Percentiles rank a stretch among this genome's conserved stretches.
Conservation (phyloP, 2,113 vertebrate genomes). For the Odocoileus virginianus region DNA sequence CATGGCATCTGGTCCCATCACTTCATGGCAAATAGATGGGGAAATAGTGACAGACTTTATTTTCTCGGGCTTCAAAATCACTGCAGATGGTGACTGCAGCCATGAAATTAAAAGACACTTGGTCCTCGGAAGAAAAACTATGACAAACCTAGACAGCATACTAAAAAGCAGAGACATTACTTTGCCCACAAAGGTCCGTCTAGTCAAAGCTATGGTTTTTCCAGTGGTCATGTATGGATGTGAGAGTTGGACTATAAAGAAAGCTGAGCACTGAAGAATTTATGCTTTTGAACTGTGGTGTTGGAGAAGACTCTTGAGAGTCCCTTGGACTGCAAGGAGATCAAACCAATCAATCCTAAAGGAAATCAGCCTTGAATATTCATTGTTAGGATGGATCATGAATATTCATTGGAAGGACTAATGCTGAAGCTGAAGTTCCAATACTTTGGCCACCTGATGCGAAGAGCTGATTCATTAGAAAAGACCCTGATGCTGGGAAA, state of each 20-base stretch:
- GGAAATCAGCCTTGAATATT: not conserved
- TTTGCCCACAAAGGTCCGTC: not conserved
- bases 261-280: not conserved
- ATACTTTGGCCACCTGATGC: not conserved
- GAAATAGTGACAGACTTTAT: not conserved
- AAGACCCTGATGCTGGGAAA: not conserved
- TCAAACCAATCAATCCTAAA: not conserved
- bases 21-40: not conserved
- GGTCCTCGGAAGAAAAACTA: not conserved
- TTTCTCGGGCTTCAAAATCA: not conserved
- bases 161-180: not conserved
- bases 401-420: not conserved
- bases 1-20: not conserved
- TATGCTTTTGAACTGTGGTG: not conserved
- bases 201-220: not conserved
- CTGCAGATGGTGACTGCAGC: not conserved
- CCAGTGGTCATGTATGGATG: not conserved
- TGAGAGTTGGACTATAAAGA: not conserved
- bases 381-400: not conserved
- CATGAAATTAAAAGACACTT: not conserved
- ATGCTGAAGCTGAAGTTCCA: not conserved
- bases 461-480: not conserved
- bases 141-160: not conserved
- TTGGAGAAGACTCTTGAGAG: not conserved
- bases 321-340: not conserved